A percentile compares a stretch with the other conserved stretches of the same genome.
Conservation (phyloP, 2,797 vertebrate genomes). For the Pelodytes ibericus region DNA sequence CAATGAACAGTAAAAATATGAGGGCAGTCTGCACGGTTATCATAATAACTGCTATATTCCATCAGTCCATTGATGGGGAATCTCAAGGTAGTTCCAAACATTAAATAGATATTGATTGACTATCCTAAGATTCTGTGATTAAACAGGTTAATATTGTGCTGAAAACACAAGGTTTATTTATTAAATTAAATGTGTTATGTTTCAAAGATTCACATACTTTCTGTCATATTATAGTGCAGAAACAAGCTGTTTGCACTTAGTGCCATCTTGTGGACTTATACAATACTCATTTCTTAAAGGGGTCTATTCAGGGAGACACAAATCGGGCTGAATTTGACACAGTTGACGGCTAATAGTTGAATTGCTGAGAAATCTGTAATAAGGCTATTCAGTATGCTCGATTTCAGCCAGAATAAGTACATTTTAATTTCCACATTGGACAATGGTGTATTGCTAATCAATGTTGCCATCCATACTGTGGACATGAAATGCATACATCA, state of each 20-base stretch:
- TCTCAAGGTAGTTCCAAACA: constrained; percentile 51
- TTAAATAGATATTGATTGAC: constrained; percentile 48
- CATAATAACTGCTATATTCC: constrained; percentile 22
- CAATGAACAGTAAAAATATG: background rate
- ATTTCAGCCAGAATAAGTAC: too few relatives aligned
- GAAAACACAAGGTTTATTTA: constrained; percentile 49
- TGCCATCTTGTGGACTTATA: constrained; percentile 71
- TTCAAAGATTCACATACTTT: constrained; percentile 18
- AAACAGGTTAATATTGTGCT: constrained; percentile 47
- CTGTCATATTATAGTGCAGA: background rate
- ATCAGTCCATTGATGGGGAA: constrained; percentile 8
- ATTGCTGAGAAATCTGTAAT: too few relatives aligned
- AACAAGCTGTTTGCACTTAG: constrained; percentile 56
- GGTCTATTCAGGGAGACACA: too few relatives aligned
- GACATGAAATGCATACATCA: too few relatives aligned
- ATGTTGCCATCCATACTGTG: too few relatives aligned
- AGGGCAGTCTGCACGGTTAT: constrained; percentile 5
- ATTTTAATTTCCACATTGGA: too few relatives aligned
- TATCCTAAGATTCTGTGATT: constrained; percentile 27
- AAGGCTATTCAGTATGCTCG: too few relatives aligned
- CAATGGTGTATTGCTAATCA: too few relatives aligned
- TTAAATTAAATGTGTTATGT: constrained; percentile 47
- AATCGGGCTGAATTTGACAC: too few relatives aligned
- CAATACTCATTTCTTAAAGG: too few relatives aligned
- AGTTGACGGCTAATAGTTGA: too few relatives aligned